Base-by-base conservation (phyloP, 2,888 invertebrate species). In the Ethmia dodecea region DNA sequence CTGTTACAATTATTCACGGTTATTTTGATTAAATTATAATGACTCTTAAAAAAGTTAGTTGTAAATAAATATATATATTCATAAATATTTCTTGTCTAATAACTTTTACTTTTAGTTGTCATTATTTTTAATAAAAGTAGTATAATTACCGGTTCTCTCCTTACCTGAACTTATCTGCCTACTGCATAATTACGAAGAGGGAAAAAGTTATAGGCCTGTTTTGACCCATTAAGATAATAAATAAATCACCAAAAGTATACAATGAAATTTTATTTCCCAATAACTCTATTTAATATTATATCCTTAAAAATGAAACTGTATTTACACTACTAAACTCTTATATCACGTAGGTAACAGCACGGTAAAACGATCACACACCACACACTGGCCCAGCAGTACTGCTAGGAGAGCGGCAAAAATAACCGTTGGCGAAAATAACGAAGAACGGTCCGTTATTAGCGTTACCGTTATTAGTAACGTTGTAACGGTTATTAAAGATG, bases 201-300 rank as follows among this genome's bases (percentile, higher is more conserved):
- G n/a, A n/a, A n/a, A n/a, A n/a, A n/a, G n/a, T n/a, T n/a, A n/a
- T n/a, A n/a, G n/a, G n/a, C n/a, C n/a, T n/a, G n/a, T n/a, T n/a
- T n/a, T n/a, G n/a, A n/a, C n/a, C n/a, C n/a, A n/a, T 18, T 15
- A 16, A 11, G n/a, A 16, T 10, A 10, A 5, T 9, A 11, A 26
- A 68, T 61, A 42, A 68, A 63, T 66, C 56, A 45, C 43, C 39
- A 18, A 37, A 42, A 40, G 22, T 66, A 60, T 70, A 70, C 50
- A 75, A 74, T 76, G 72, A 78, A 78, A 78, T 76, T 80, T 80
- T 72, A 78, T 78, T 80, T 75, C 70, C 58, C 62, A 72, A 60
- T 61, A 58, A 60, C 43, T 49, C 52, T 54, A 59, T 51, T 59
- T 55, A 62, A 59, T 60, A 13, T 38, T 28, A 34, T 39, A 37